Conservation (phyloP, 2,888 invertebrate species). For the Cheilosia soror region DNA sequence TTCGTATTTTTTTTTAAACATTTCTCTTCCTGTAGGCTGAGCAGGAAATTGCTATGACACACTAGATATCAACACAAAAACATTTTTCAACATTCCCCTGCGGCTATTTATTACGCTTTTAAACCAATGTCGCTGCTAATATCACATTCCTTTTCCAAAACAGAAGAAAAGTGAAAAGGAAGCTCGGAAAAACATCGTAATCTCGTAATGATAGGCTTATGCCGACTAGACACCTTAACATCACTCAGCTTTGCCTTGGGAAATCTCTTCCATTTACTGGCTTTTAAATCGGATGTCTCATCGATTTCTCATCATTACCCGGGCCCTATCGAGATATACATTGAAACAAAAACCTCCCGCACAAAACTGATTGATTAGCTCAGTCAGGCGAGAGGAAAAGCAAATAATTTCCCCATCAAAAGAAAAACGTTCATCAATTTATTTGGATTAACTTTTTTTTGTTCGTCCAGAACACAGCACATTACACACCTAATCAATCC, state of each 20-base stretch:
- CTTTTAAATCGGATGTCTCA: conserved; percentile 16
- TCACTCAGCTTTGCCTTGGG: not conserved
- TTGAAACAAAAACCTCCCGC: not conserved
- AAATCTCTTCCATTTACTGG: not conserved
- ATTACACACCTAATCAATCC: conserved; percentile 52
- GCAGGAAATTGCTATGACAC: too few species aligned
- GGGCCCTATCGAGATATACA: not conserved
- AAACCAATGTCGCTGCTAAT: too few species aligned
- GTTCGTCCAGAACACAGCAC: not conserved
- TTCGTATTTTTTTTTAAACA: too few species aligned
- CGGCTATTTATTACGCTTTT: too few species aligned
- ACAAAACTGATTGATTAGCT: conserved; percentile 47
- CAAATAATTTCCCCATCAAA: conserved; percentile 59
- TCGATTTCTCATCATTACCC: conserved; percentile 55
- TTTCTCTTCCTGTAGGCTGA: too few species aligned
- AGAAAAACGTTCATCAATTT: conserved; percentile 57
- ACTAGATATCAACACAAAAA: too few species aligned
- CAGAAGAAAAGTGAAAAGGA: too few species aligned
- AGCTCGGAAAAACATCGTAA: too few species aligned
- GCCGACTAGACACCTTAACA: not conserved
- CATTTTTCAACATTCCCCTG: too few species aligned
- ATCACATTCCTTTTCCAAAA: too few species aligned
- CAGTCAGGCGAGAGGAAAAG: conserved; percentile 32
- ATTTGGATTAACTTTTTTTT: conserved; percentile 48
- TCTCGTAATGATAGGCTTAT: too few species aligned